Base-by-base conservation (phyloP, 2,113 vertebrate genomes). In the Octodon degus region DNA sequence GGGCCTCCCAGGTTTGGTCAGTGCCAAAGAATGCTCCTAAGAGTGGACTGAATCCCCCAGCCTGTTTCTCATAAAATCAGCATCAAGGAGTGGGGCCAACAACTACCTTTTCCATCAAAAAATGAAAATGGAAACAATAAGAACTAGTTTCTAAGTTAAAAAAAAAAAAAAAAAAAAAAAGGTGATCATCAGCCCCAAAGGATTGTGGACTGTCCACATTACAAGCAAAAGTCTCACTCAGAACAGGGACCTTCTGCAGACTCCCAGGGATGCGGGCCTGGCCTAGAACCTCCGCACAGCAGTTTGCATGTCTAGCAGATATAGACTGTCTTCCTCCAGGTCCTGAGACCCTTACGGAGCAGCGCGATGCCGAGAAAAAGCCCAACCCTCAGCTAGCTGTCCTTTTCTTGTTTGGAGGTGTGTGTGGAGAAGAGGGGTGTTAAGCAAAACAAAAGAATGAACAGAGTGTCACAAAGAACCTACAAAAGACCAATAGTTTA, bases 401-500 rank as follows among this genome's bases (percentile, higher is more conserved):
- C 27, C 14, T 43, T 90, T 53, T 89, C 65, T 4, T 76, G 20
- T 19, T 13, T 93, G 79, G 5, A 91, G 55, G 65, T 67, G 22
- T 55, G n/a, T 17, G 0, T 96, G 30, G 25, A 96, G 11, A 90
- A 83, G 62, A 82, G 7, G 4, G 70, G 4, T 85, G n/a, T 89
- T 53, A 92, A 5, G 50, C 76, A 91, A 86, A 22, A 55, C 37
- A 81, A 85, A 96, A 94, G n/a, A 30, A 92, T 13, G 90, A 63
- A 79, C 60, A 72, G 67, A 88, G 34, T 47, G 58, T 60, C 43
- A 76, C 74, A 58, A 12, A 93, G 7, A 68, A 83, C 58, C 53
- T 37, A 68, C 2, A 37, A 1, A 72, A 58, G n/a, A 76, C 37
- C 30, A 87, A 40, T 2, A 67, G 37, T 93, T 93, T 62, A 92